phyloP scores from a whole-genome alignment of 2,113 vertebrate genomes.

The Macroglossus sobrinus region DNA sequence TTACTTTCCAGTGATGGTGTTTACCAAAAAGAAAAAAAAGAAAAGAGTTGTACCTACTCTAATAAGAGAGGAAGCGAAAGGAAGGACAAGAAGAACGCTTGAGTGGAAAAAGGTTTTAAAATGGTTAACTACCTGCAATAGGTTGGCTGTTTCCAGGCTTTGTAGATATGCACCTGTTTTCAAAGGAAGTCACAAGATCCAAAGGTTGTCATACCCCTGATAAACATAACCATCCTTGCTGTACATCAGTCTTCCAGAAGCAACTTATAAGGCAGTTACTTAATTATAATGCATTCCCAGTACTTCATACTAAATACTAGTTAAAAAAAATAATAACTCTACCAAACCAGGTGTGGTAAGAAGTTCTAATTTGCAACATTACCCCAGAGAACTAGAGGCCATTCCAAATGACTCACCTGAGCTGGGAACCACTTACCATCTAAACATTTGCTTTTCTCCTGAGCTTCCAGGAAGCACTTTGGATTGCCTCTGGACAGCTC shows the following conservation, averaged over 20 bases:
- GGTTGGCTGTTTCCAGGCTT: background rate
- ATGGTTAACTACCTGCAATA: background rate
- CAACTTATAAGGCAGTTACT: conserved; percentile 35
- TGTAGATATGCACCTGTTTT: background rate
- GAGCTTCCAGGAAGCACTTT: background rate
- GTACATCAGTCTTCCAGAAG: conserved; percentile 23
- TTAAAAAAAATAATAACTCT: conserved; percentile 46
- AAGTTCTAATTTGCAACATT: background rate
- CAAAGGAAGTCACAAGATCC: background rate
- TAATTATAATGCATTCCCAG: conserved; percentile 44
- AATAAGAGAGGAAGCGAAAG: background rate
- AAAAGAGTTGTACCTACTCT: background rate
- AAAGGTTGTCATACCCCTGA: background rate
- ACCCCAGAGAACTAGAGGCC: conserved; percentile 44
- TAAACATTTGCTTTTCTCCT: background rate
- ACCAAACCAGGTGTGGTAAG: conserved; percentile 43
- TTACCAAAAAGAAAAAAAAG: background rate
- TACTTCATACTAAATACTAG: conserved; percentile 40
- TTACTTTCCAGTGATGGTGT: background rate
- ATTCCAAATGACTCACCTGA: conserved; percentile 27
- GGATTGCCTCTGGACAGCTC: background rate
- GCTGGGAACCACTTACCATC: conserved; percentile 27
- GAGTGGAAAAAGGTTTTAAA: background rate
- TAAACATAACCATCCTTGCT: background rate
- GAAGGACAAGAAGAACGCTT: background rate